Evolutionary conservation across 2,888 invertebrate genomes (phyloP).

Genomic region (Chrysolina haemoptera): DNA sequence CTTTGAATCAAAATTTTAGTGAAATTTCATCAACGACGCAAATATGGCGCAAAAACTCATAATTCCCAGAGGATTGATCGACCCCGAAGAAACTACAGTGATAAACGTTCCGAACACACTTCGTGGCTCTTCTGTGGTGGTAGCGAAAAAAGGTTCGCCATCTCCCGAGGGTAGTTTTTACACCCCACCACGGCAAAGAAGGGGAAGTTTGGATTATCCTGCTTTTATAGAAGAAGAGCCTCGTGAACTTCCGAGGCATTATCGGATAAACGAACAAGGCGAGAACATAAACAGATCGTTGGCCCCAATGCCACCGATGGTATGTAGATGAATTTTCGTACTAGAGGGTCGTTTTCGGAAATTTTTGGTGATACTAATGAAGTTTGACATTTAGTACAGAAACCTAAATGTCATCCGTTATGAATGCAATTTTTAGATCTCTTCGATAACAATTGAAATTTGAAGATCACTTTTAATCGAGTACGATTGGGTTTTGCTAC

Average conservation of each 20-base stretch:
- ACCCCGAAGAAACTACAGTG: slow-evolving; percentile 62
- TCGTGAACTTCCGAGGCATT: not conserved
- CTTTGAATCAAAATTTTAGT: not conserved
- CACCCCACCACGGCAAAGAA: not conserved
- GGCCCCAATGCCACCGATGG: not conserved
- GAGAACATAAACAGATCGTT: not conserved
- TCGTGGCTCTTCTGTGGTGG: slow-evolving; percentile 58
- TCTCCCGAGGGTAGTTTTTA: not conserved
- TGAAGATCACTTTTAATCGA: too few relatives aligned
- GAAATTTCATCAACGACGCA: slow-evolving; percentile 6
- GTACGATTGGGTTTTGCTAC: too few relatives aligned
- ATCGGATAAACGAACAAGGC: not conserved
- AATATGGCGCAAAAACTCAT: slow-evolving; percentile 57
- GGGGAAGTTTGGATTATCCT: slow-evolving; percentile 2
- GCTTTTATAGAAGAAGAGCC: not conserved
- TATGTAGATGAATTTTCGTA: not conserved
- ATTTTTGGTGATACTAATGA: too few relatives aligned
- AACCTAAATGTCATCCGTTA: too few relatives aligned
- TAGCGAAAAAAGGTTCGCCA: slow-evolving; percentile 47
- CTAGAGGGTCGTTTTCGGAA: too few relatives aligned
- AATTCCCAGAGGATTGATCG: slow-evolving; percentile 62
- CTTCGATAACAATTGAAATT: too few relatives aligned
- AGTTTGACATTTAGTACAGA: too few relatives aligned
- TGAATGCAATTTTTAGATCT: too few relatives aligned
- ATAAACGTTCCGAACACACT: slow-evolving; percentile 61